Base-by-base conservation (phyloP, 1,140 invertebrate species). In the Drosophila willistoni region DNA sequence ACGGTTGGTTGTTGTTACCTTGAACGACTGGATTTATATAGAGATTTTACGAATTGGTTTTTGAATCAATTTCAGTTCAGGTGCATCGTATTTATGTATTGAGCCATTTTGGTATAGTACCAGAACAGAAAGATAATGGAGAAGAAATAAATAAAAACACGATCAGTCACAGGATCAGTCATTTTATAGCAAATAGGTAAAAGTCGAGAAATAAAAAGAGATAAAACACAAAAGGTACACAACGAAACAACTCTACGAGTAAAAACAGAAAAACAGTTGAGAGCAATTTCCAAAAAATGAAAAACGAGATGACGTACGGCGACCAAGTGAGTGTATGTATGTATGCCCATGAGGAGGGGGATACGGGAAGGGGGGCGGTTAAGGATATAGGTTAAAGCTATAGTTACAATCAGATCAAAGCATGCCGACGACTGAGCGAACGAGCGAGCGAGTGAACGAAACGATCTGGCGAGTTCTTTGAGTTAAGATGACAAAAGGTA, bases 1-100 rank as follows among this genome's bases (percentile, higher is more conserved):
- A 29, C 22, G 29, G 6, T 29, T 42, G 51, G 17, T 65, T 65
- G 65, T 57, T 55, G 68, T 89, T 89, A 89, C 84, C 84, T 89
- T 89, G 73, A 89, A 89, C 85, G 84, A 89, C 84, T 89, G 73
- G 59, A 64, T 63, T 19, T 57, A 63, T 63, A 10, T 57, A 64
- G 71, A 29, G 25, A 29, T 68, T 47, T 61, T 68, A 56, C 36
- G 47, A 59, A 44, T 75, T 62, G 57, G 72, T 62, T 57, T 57
- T 57, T 7, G 29, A 19, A 42, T 47, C 56, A 75, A 75, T 68
- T 69, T 71, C 42, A 47, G 17, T 78, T 81, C 57, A 12, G 68
- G 73, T 76, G 73, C 73, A 76, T 69, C 73, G 54, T 36, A 60
- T 69, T 55, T 14, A 54, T 44, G 39, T 57, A 63, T 39, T 39